Evolutionary conservation across 92 coral and sea anemone genomes (phyloP).

Genomic region (Zoanthus gigantus): DNA sequence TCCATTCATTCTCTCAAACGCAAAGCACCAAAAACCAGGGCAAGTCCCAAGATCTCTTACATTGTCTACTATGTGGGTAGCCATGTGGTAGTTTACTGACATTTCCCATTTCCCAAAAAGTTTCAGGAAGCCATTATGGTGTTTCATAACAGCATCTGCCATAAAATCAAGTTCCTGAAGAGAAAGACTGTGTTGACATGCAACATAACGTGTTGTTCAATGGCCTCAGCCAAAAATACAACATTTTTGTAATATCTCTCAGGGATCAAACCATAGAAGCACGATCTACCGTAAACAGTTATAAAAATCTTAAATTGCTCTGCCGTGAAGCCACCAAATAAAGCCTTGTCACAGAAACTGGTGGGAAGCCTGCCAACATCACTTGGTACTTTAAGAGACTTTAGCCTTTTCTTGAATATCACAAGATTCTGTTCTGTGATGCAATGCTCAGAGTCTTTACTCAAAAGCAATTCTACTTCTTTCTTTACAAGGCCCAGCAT

Average conservation of each 20-base stretch:
- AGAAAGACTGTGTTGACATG: slow-evolving; percentile 23
- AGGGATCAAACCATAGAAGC: slow-evolving; percentile 43
- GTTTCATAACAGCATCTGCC: slow-evolving; percentile 26
- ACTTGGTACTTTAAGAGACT: slow-evolving; percentile 50
- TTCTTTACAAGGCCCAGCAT: background rate
- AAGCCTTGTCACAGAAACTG: slow-evolving; percentile 43
- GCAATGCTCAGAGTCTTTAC: background rate
- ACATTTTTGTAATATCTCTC: slow-evolving; percentile 36
- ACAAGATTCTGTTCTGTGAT: slow-evolving; percentile 10
- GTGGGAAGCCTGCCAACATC: slow-evolving; percentile 61
- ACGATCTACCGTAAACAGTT: slow-evolving; percentile 30
- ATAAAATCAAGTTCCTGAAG: slow-evolving; percentile 23
- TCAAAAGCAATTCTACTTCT: slow-evolving; percentile 2
- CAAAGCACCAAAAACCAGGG: slow-evolving; percentile 61
- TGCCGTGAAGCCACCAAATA: slow-evolving; percentile 52
- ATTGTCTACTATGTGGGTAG: slow-evolving; percentile 38
- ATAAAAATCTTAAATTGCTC: slow-evolving; percentile 38
- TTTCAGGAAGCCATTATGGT: slow-evolving; percentile 36
- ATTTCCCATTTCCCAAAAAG: slow-evolving; percentile 51
- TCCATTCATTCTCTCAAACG: slow-evolving; percentile 58
- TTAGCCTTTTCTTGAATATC: slow-evolving; percentile 39
- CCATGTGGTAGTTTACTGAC: slow-evolving; percentile 66
- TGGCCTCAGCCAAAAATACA: slow-evolving; percentile 41
- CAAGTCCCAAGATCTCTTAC: slow-evolving; percentile 56
- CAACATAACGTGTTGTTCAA: too few relatives aligned